These are phyloP conservation scores for Hyppa rectilinea DNA, from an alignment of 2,888 invertebrate species.

Conservation along the genomic window DNA sequence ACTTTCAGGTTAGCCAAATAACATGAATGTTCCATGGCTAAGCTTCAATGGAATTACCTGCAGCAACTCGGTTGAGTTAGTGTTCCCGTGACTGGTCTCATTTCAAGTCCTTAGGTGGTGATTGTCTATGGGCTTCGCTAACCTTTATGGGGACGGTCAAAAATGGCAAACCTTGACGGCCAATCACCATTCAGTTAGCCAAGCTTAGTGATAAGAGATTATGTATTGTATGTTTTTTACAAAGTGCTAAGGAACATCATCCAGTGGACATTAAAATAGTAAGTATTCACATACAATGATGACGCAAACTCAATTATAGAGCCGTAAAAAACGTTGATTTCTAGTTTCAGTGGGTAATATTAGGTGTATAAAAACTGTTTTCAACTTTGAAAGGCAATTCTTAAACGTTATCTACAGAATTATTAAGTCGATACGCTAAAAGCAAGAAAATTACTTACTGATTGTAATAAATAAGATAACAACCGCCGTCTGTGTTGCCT, in stretches of 20 bases:
- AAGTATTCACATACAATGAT: conserved; percentile 6
- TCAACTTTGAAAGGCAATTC: background rate
- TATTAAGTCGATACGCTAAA: conserved; percentile 6
- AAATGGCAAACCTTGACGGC: background rate
- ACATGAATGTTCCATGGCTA: no score
- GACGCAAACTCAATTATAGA: conserved; percentile 9
- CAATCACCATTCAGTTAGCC: background rate
- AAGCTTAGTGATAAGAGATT: background rate
- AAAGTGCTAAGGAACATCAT: background rate
- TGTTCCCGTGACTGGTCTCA: background rate
- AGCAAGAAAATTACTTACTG: conserved; percentile 75
- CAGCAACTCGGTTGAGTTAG: background rate
- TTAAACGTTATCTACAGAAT: conserved; percentile 2
- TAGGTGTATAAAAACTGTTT: background rate
- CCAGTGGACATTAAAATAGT: conserved; percentile 10
- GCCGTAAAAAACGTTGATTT: conserved; percentile 16
- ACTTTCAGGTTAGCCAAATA: no score
- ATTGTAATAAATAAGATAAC: conserved; percentile 86
- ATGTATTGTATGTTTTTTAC: no score
- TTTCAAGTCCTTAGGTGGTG: background rate
- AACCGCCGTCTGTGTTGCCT: conserved; percentile 86
- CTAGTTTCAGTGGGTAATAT: background rate
- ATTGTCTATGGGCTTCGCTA: background rate
- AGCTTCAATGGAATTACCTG: background rate
- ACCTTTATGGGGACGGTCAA: no score